Conservation (phyloP, 1,140 invertebrate species). For the Brachionus rotundiformis region DNA sequence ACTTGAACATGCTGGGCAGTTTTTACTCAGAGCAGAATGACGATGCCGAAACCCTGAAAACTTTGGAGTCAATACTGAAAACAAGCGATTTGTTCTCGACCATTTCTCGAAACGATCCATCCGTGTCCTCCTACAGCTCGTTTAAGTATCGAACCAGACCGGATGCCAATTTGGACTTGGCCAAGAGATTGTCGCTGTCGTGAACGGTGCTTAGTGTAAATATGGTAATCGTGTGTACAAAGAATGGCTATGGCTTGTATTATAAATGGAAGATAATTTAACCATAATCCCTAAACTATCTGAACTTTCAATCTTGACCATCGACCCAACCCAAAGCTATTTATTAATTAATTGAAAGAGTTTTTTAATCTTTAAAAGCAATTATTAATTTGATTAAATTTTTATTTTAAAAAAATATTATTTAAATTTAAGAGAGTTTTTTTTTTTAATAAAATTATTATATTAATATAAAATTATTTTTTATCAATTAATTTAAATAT, state of each 20-base stretch:
- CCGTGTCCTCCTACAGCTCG: not conserved
- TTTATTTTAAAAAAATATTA: too few species aligned
- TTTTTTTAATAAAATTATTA: too few species aligned
- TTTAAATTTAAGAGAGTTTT: too few species aligned
- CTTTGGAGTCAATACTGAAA: not conserved
- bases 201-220: not conserved
- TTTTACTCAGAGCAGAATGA: not conserved
- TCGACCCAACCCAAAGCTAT: too few species aligned
- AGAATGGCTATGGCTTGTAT: not conserved
- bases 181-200: constrained; percentile 7
- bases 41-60: not conserved
- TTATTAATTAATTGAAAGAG: too few species aligned
- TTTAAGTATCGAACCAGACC: constrained; percentile 3
- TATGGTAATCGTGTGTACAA: constrained; percentile 10
- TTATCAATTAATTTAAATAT: too few species aligned
- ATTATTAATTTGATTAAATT: too few species aligned
- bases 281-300: too few species aligned
- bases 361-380: too few species aligned
- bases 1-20: not conserved
- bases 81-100: constrained; percentile 21
- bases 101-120: not conserved
- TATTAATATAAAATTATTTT: too few species aligned
- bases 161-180: not conserved
- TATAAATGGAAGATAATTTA: too few species aligned
- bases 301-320: too few species aligned